A percentile compares a stretch with the other conserved stretches of the same genome.
phyloP scores from a whole-genome alignment of 35 echinoderm and acorn worm genomes.

The Patiria miniata region DNA sequence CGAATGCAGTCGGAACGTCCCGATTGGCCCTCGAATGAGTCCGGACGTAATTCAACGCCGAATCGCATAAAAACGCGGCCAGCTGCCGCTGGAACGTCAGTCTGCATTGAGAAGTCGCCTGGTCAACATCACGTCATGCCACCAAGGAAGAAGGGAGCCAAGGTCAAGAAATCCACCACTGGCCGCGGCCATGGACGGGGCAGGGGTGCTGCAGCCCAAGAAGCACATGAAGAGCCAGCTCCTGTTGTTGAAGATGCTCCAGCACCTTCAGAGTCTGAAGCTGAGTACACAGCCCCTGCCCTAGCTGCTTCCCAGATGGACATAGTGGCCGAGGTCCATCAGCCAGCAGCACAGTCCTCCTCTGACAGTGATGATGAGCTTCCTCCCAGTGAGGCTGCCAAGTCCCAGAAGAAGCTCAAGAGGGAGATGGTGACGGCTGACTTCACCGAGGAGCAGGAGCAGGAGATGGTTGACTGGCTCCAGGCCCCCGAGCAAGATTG shows the following conservation, averaged over 20 bases:
- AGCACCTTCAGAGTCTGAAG: constrained; percentile 16
- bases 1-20: too few relatives aligned
- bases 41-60: too few relatives aligned
- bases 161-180: constrained; percentile 13
- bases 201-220: constrained; percentile 38
- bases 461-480: constrained; percentile 47
- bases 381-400: constrained; percentile 41
- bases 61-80: too few relatives aligned
- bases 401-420: constrained; percentile 25
- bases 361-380: constrained; percentile 45
- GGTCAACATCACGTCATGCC: constrained; percentile 24
- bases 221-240: constrained; percentile 41
- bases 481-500: constrained; percentile 54
- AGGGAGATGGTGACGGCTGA: constrained; percentile 13
- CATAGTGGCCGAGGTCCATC: constrained; percentile 30
- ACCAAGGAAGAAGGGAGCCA: constrained; percentile 29
- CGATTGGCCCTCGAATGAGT: too few relatives aligned
- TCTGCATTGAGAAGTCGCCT: constrained; percentile 6
- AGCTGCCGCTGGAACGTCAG: too few relatives aligned
- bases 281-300: background rate
- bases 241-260: constrained; percentile 45
- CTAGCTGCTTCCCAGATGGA: constrained; percentile 45
- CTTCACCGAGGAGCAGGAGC: constrained; percentile 57
- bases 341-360: constrained; percentile 41
- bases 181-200: constrained; percentile 29